Conservation (phyloP, 1,140 invertebrate species). For the Leptinotarsa undecemlineata region DNA sequence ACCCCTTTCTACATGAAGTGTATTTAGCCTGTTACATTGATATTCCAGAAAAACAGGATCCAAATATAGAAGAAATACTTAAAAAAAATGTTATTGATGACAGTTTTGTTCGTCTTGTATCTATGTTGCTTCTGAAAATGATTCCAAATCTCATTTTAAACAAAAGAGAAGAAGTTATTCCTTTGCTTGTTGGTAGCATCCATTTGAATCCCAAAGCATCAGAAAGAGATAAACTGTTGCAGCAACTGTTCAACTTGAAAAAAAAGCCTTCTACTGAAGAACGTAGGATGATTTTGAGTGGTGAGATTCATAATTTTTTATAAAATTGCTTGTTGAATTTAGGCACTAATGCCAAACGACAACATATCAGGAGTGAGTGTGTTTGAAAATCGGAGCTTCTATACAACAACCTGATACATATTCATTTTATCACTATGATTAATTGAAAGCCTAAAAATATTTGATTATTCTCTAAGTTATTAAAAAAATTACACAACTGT, state of each 20-base stretch:
- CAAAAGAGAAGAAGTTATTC: slow-evolving; percentile 75
- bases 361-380: no score
- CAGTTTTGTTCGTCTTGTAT: slow-evolving; percentile 56
- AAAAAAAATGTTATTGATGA: slow-evolving; percentile 55
- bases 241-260: slow-evolving; percentile 75
- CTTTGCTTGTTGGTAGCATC: slow-evolving; percentile 69
- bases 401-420: no score
- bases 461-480: no score
- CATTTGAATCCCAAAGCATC: slow-evolving; percentile 64
- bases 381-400: no score
- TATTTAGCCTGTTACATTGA: slow-evolving; percentile 56
- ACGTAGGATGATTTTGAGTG: slow-evolving; percentile 69
- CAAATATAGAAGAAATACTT: slow-evolving; percentile 54
- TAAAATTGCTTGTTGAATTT: background rate
- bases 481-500: no score
- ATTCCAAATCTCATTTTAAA: slow-evolving; percentile 72
- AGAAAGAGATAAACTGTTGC: slow-evolving; percentile 69
- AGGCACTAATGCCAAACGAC: background rate
- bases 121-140: slow-evolving; percentile 63
- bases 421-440: no score
- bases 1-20: slow-evolving; percentile 59
- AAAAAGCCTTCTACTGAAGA: slow-evolving; percentile 75
- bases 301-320: slow-evolving; percentile 46
- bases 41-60: slow-evolving; percentile 47
- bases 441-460: no score